These are phyloP conservation scores for Saccopteryx bilineata DNA, from an alignment of 2,113 vertebrate genomes.

Conservation along the genomic window DNA sequence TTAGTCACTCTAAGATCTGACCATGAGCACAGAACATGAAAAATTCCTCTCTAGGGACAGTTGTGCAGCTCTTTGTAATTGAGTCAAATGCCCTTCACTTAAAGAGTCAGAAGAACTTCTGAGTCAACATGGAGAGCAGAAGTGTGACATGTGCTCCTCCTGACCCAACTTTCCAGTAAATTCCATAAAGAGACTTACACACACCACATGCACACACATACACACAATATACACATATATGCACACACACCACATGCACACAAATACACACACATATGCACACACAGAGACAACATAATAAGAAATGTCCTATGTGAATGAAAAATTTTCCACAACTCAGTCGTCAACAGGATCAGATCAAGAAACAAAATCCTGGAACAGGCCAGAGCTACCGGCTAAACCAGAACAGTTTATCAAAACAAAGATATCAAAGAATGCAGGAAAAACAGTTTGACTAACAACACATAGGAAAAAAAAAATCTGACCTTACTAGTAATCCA, in stretches of 20 bases:
- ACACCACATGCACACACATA: neutral
- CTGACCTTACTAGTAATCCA: neutral
- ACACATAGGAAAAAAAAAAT: neutral
- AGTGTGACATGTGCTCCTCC: too few relatives aligned
- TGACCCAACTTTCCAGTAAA: neutral
- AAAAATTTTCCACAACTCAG: neutral
- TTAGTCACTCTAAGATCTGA: neutral
- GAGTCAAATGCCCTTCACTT: neutral
- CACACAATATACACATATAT: neutral
- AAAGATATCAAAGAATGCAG: neutral
- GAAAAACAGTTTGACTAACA: neutral
- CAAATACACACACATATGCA: neutral
- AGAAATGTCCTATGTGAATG: neutral
- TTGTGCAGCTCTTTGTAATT: neutral
- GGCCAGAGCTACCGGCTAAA: neutral
- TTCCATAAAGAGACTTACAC: neutral
- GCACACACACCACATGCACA: neutral
- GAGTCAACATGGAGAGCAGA: neutral
- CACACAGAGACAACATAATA: neutral
- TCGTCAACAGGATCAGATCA: neutral
- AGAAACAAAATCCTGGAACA: neutral
- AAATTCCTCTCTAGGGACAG: neutral
- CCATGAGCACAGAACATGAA: neutral
- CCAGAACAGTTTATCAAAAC: neutral
- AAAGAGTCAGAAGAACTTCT: neutral